Conservation (phyloP, 1,140 invertebrate species). For the Galendromus occidentalis region DNA sequence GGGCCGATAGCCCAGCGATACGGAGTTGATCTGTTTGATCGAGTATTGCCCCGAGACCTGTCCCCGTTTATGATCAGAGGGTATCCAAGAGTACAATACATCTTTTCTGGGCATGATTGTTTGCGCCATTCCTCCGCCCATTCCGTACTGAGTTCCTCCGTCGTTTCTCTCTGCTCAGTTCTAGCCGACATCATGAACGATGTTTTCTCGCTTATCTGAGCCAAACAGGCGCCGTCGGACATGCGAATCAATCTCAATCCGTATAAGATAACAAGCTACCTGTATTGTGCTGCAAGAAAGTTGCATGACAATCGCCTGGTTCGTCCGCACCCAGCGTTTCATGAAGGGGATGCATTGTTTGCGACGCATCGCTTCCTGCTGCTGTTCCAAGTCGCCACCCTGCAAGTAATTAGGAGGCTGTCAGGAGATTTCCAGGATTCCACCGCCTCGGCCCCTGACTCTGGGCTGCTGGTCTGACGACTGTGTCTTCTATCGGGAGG, state of each 20-base stretch:
- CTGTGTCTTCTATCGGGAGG: too few relatives aligned
- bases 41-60: too few relatives aligned
- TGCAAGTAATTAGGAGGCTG: conserved; percentile 23
- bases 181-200: not conserved
- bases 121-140: too few relatives aligned
- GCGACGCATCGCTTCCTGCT: conserved; percentile 13
- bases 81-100: too few relatives aligned
- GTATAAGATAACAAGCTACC: conserved; percentile 23
- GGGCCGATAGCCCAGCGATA: too few relatives aligned
- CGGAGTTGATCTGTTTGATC: too few relatives aligned
- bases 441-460: too few relatives aligned
- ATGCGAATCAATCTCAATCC: conserved; percentile 8
- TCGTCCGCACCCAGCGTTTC: conserved; percentile 37
- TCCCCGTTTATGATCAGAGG: too few relatives aligned
- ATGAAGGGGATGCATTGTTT: conserved; percentile 30
- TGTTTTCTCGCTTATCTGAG: not conserved
- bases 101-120: too few relatives aligned
- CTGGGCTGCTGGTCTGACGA: too few relatives aligned
- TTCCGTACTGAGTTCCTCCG: not conserved
- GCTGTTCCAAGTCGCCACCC: conserved; percentile 31
- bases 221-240: not conserved
- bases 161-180: too few relatives aligned
- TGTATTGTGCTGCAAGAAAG: conserved; percentile 40
- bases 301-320: conserved; percentile 39
- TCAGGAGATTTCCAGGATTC: too few relatives aligned